phyloP scores from a whole-genome alignment of 2,888 invertebrate genomes.

The Hipparchia sbordonii region DNA sequence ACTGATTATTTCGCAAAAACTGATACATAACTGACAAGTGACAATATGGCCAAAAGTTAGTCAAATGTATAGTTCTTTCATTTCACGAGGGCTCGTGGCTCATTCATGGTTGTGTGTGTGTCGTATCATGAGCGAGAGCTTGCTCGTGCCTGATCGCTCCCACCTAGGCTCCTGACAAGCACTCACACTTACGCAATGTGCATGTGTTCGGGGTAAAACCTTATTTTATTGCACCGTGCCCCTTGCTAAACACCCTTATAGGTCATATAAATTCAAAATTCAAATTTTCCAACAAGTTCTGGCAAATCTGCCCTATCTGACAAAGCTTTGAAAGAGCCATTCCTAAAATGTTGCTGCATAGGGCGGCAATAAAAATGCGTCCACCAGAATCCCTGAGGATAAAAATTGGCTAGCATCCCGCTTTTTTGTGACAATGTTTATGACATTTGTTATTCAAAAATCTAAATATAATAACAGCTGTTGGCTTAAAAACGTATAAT shows the following conservation, averaged over 20 bases:
- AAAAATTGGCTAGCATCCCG: conserved; percentile 36
- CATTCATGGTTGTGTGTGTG: too few relatives aligned
- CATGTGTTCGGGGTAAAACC: too few relatives aligned
- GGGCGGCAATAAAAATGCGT: conserved; percentile 33
- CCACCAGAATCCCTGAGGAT: conserved; percentile 33
- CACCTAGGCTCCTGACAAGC: too few relatives aligned
- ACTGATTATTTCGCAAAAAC: too few relatives aligned
- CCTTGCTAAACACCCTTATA: neutral
- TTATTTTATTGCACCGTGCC: neutral
- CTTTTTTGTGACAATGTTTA: conserved; percentile 42
- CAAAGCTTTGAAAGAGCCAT: conserved; percentile 38
- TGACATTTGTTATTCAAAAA: conserved; percentile 37
- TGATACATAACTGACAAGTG: too few relatives aligned
- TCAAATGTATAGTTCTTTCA: too few relatives aligned
- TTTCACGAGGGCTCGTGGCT: too few relatives aligned
- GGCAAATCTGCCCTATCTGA: neutral
- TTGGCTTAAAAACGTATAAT: conserved; percentile 6
- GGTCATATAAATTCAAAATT: neutral
- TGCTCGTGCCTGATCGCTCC: too few relatives aligned
- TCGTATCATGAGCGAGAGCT: too few relatives aligned
- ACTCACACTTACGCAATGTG: too few relatives aligned
- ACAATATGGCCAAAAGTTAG: too few relatives aligned
- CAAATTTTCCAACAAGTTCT: neutral
- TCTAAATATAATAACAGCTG: conserved; percentile 28
- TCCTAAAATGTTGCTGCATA: conserved; percentile 42